Percentiles rank a stretch among this genome's conserved stretches.
Conservation (phyloP, 2,113 vertebrate species). For the Thalassoma bifasciatum region DNA sequence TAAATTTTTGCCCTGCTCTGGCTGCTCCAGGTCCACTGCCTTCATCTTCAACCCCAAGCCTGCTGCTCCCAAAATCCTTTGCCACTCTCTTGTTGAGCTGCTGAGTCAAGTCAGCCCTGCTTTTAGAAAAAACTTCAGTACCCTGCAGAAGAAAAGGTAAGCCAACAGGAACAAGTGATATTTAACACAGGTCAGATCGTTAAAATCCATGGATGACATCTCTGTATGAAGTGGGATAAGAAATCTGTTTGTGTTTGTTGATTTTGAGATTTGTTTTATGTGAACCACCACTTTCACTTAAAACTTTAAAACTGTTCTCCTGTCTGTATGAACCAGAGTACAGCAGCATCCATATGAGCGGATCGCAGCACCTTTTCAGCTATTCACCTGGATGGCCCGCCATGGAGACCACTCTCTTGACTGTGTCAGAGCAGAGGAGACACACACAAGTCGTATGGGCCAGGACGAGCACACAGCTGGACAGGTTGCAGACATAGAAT, state of each 20-base stretch:
- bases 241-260: too few relatives aligned
- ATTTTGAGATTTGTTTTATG: too few relatives aligned
- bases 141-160: constrained; percentile 94
- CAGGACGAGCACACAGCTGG: constrained; percentile 93
- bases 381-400: constrained; percentile 93
- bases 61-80: constrained; percentile 91
- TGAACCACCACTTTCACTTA: too few relatives aligned
- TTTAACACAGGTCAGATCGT: too few relatives aligned
- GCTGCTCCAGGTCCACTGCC: constrained; percentile 88
- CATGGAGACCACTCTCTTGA: constrained; percentile 91
- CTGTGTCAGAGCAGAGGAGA: constrained; percentile 91
- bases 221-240: too few relatives aligned
- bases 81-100: constrained; percentile 95
- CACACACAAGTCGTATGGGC: constrained; percentile 89
- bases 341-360: constrained; percentile 94
- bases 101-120: constrained; percentile 93
- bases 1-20: neutral
- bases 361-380: constrained; percentile 93
- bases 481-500: constrained; percentile 83
- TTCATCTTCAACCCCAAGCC: constrained; percentile 97
- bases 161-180: neutral
- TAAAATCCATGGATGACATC: too few relatives aligned
- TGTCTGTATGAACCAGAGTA: constrained; percentile 78
- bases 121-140: constrained; percentile 93
- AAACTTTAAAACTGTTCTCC: neutral